phyloP scores from a whole-genome alignment of 2,888 invertebrate genomes.

The Flabesymbios commensalis region DNA sequence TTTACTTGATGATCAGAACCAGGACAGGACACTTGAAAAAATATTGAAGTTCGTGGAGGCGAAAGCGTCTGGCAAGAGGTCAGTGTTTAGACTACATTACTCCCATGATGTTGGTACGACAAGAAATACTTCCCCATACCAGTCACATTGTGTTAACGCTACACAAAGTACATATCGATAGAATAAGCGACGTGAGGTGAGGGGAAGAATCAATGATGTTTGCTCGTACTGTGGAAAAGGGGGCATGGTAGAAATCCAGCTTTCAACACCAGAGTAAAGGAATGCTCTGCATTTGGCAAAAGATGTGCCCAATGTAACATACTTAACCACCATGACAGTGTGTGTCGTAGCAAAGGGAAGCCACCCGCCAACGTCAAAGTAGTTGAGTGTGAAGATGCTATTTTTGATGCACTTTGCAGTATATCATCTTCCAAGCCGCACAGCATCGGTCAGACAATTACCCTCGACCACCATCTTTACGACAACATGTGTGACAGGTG shows the following conservation, averaged over 20 bases:
- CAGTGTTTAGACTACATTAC: slow-evolving; percentile 30
- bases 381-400: background rate
- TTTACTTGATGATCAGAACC: slow-evolving; percentile 31
- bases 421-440: background rate
- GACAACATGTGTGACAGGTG: slow-evolving; percentile 28
- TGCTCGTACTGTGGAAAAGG: slow-evolving; percentile 34
- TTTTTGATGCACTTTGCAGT: background rate
- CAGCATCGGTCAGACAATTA: background rate
- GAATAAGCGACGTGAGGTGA: background rate
- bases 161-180: background rate
- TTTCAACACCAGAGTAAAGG: slow-evolving; percentile 14
- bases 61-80: slow-evolving; percentile 37
- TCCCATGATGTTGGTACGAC: slow-evolving; percentile 15
- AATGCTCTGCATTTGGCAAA: slow-evolving; percentile 35
- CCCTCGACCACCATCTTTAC: slow-evolving; percentile 37
- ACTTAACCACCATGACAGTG: slow-evolving; percentile 26
- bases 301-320: slow-evolving; percentile 29
- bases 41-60: slow-evolving; percentile 35
- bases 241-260: slow-evolving; percentile 32
- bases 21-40: slow-evolving; percentile 33
- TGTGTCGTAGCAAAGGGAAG: slow-evolving; percentile 29
- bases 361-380: background rate
- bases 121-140: slow-evolving; percentile 23
- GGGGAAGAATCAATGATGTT: background rate
- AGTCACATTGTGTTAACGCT: too few relatives aligned